Base-by-base conservation (phyloP, 1,140 invertebrate genomes). In the Himalopsyche phryganea region DNA sequence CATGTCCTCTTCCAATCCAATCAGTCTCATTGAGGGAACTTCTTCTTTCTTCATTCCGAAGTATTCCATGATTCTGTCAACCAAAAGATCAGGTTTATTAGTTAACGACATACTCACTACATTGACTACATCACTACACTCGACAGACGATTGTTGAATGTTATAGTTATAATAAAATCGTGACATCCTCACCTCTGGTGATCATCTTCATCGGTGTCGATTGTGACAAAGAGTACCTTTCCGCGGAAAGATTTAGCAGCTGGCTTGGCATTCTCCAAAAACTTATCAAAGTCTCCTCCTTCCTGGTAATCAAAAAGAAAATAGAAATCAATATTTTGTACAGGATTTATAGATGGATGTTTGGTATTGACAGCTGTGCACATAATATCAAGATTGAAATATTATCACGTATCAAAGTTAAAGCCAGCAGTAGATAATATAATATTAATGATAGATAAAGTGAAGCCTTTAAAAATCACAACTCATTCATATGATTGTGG, bases 1-100 rank as follows among this genome's bases (percentile, higher is more conserved):
- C 96, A 99, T 98, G 69, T 98, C 96, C 68, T 98, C 92, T 76
- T 96, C 93, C 44, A 99, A 78, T 55, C 88, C 87, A 71, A 99
- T 98, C 42, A 99, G 79, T 67, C 98, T 86, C 71, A 97, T 90
- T 7, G 91, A 85, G 10, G 98, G 97, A 9, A 93, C 83, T 68
- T 98, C 91, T 14, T 90, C 86, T 67, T 90, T 90, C 76, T 92
- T 94, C 84, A 98, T 89, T 64, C 97, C 97, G 74, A 99, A 99
- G 91, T 97, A 99, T 79, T 99, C 97, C 67, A 98, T 81, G 70
- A 99, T 98, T 70, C 76, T 78, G 45, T 28, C 23, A 9, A 28
- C 9, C n/a, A n/a, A n/a, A n/a, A n/a, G n/a, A n/a, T n/a, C n/a
- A n/a, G n/a, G n/a, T n/a, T n/a, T n/a, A n/a, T n/a, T n/a, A n/a